Conservation (phyloP, 2,113 vertebrate genomes). For the Pelecanoides urinatrix region DNA sequence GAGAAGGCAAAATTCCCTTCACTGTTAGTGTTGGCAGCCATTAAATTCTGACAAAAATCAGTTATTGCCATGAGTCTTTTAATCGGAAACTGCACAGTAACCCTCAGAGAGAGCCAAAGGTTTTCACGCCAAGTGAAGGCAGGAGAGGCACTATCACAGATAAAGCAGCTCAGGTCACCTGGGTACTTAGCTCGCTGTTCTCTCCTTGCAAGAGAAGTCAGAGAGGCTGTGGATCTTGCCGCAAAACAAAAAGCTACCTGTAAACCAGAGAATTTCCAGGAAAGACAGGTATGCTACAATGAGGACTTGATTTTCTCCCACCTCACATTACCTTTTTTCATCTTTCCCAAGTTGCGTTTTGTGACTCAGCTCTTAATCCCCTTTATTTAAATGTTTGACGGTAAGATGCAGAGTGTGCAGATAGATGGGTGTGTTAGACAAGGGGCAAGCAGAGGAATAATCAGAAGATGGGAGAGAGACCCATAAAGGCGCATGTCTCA, state of each 20-base stretch:
- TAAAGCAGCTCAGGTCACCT: neutral
- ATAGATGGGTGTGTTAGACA: neutral
- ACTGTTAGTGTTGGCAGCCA: neutral
- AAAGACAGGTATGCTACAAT: neutral
- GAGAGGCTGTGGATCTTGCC: neutral
- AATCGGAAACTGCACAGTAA: neutral
- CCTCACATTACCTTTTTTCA: neutral
- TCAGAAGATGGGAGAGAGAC: neutral
- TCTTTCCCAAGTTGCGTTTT: neutral
- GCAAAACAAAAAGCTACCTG: neutral
- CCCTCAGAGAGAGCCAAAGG: neutral
- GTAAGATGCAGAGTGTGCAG: neutral
- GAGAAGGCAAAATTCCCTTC: neutral
- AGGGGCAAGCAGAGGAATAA: neutral
- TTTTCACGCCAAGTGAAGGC: neutral
- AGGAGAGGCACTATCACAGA: neutral
- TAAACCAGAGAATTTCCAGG: neutral
- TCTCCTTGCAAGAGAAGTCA: neutral
- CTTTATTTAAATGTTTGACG: neutral
- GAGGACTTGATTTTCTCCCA: neutral
- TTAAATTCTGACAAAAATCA: neutral
- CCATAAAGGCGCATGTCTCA: neutral
- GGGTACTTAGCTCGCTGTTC: neutral
- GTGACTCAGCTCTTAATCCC: neutral
- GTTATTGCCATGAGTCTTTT: neutral